Conservation (phyloP, 2,888 invertebrate species). For the Drosophila fulvimacula region DNA sequence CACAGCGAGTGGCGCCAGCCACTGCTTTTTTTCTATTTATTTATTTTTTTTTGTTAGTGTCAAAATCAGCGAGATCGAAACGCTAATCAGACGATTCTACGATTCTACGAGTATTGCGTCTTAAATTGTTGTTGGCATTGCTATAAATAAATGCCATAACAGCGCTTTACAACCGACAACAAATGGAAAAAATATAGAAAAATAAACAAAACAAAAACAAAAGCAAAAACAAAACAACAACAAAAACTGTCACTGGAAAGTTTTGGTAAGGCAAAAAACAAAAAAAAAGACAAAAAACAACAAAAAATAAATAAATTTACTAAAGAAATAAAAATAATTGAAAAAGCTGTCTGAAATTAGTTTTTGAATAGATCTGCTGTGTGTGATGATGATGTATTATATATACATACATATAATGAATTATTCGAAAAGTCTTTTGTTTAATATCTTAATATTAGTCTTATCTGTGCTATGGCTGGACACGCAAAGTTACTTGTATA, state of each 20-base stretch:
- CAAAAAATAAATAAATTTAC: conserved; percentile 1
- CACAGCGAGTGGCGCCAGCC: conserved; percentile 28
- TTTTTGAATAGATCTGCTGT: neutral
- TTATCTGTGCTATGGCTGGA: neutral
- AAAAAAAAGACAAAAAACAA: neutral
- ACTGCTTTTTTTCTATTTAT: neutral
- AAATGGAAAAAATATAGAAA: conserved; percentile 5
- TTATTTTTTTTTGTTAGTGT: neutral
- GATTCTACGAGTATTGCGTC: conserved; percentile 59
- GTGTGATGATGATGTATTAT: neutral
- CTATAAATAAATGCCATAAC: conserved; percentile 36
- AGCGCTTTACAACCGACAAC: conserved; percentile 20
- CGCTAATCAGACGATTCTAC: conserved; percentile 60
- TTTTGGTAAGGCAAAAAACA: conserved; percentile 19
- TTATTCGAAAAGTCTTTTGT: neutral
- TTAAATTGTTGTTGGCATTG: conserved; percentile 45
- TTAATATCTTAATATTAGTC: conserved; percentile 7
- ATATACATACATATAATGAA: neutral
- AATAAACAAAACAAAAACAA: neutral
- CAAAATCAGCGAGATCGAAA: conserved; percentile 46
- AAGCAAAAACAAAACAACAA: conserved; percentile 1
- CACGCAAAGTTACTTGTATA: neutral
- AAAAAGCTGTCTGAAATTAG: neutral
- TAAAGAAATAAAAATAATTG: conserved; percentile 10
- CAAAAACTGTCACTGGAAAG: conserved; percentile 30